Evolutionary conservation across 2,797 vertebrate species (phyloP).

Genomic region (Parauchenoglanis ngamensis): DNA sequence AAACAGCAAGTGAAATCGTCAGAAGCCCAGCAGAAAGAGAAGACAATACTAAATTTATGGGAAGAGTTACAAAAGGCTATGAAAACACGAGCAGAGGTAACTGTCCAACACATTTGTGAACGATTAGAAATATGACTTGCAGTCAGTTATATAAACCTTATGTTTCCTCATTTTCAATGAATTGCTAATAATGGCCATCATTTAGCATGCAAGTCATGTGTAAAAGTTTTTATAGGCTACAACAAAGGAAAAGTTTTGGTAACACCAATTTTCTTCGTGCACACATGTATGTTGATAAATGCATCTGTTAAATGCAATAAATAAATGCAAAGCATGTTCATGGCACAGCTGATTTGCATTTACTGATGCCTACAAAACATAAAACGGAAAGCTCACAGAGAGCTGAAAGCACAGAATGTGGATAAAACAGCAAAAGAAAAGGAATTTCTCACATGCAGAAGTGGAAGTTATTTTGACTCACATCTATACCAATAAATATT

Average conservation of each 20-base stretch:
- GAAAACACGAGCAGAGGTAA: slow-evolving; percentile 78
- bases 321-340: background rate
- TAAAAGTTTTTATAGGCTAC: background rate
- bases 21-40: slow-evolving; percentile 69
- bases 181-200: background rate
- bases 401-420: background rate
- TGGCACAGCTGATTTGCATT: background rate
- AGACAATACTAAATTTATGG: slow-evolving; percentile 73
- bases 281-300: background rate
- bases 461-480: background rate
- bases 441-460: background rate
- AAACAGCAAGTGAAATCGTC: slow-evolving; percentile 66
- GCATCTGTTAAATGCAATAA: background rate
- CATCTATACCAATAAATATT: background rate
- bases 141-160: background rate
- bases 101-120: background rate
- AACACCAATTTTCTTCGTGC: background rate
- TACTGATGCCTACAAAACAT: background rate
- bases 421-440: background rate
- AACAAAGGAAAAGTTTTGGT: background rate
- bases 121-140: background rate
- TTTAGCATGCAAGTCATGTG: background rate
- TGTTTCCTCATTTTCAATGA: background rate
- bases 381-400: background rate
- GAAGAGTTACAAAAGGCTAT: slow-evolving; percentile 75